A percentile compares a stretch with the other conserved stretches of the same genome.
phyloP scores from a whole-genome alignment of 2,888 invertebrate genomes.

The Chamaedrilus cognettii region DNA sequence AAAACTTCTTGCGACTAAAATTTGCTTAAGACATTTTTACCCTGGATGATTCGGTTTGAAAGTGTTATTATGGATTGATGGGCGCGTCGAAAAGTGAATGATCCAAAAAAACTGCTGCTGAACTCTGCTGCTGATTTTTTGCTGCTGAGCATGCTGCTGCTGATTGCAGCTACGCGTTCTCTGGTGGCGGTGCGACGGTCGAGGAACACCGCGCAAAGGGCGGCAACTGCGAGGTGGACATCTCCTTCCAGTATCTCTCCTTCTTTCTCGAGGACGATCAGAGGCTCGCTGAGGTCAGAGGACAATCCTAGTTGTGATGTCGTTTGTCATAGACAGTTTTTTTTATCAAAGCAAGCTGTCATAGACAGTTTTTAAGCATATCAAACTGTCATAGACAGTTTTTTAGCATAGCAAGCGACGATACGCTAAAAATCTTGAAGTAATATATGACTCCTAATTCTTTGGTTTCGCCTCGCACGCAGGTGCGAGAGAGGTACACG shows the following conservation, averaged over 20 bases:
- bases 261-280: conserved; percentile 96
- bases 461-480: too few species aligned
- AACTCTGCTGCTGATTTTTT: too few species aligned
- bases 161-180: conserved; percentile 81
- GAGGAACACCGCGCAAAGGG: conserved; percentile 87
- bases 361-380: too few species aligned
- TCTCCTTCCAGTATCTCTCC: conserved; percentile 88
- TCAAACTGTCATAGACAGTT: neutral
- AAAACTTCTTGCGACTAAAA: too few species aligned
- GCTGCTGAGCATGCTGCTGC: too few species aligned
- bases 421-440: too few species aligned
- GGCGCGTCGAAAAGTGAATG: too few species aligned
- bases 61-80: too few species aligned
- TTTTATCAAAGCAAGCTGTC: neutral
- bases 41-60: too few species aligned
- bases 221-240: conserved; percentile 96
- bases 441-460: too few species aligned
- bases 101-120: too few species aligned
- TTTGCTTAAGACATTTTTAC: too few species aligned
- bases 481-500: conserved; percentile 69
- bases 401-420: neutral
- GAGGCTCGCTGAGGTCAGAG: conserved; percentile 74
- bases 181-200: conserved; percentile 89
- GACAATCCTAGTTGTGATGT: conserved; percentile 68
- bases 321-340: neutral